These are phyloP conservation scores for Athetis lepigone DNA, from an alignment of 2,888 invertebrate species.

Conservation along the genomic window DNA sequence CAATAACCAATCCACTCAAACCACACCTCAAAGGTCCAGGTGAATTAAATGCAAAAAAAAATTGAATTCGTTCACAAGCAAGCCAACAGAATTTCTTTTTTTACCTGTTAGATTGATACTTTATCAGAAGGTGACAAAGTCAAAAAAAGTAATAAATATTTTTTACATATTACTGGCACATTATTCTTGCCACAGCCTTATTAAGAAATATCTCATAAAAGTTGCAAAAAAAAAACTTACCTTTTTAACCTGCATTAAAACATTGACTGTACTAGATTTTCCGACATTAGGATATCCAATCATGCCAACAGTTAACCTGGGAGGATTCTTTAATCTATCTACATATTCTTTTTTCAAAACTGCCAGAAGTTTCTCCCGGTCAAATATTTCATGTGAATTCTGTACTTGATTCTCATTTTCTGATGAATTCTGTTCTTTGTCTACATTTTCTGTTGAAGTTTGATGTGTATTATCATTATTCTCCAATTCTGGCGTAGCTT, in stretches of 20 bases:
- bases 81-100: too few relatives aligned
- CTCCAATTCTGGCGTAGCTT: conserved; percentile 1
- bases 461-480: conserved; percentile 59
- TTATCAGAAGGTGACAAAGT: too few relatives aligned
- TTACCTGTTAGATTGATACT: too few relatives aligned
- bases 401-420: conserved; percentile 61
- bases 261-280: conserved; percentile 99
- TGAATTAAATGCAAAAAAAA: too few relatives aligned
- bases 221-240: conserved; percentile 76
- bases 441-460: conserved; percentile 84
- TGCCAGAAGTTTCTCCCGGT: conserved; percentile 92
- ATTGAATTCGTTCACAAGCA: too few relatives aligned
- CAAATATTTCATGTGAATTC: conserved; percentile 92
- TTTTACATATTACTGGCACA: too few relatives aligned
- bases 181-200: too few relatives aligned
- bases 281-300: conserved; percentile 99
- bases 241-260: conserved; percentile 95
- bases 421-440: conserved; percentile 9
- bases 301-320: conserved; percentile 95
- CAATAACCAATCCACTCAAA: too few relatives aligned
- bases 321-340: conserved; percentile 84
- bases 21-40: too few relatives aligned
- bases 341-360: conserved; percentile 91
- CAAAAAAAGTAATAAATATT: too few relatives aligned
- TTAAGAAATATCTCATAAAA: too few relatives aligned